Evolutionary conservation across 2,113 vertebrate genomes (phyloP), one percentile per base, ranked within the genome.

Genomic region (Cervus canadensis): DNA sequence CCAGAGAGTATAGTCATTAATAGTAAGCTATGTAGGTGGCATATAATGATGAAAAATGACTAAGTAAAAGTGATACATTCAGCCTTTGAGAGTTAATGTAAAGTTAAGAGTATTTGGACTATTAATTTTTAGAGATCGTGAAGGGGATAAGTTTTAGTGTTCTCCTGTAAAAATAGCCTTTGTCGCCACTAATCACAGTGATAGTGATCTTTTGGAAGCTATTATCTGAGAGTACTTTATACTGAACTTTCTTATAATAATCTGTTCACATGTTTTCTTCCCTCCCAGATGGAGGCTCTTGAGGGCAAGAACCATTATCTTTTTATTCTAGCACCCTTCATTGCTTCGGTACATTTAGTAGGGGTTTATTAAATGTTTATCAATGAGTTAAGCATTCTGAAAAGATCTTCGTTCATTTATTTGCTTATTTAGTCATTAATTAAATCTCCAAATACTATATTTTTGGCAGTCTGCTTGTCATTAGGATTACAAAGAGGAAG

Each of bases 261-360:
- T 78, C 36, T 95, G 23, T 79, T 97, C 23, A n/a, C 54, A 3
- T 56, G 25, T 82, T 86, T 95, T 95, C 40, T 95, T 97, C 28
- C 13, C 14, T 84, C 76, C 60, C 45, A 54, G 28, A 59, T 82
- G 56, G 59, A 95, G 45, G 21, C 57, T 81, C 7, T 93, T 93
- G 14, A 86, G 33, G 5, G 45, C 54, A 95, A 95, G 40, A 87
- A 79, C 33, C 91, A 21, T 95, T 26, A 76, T 57, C 40, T 88
- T 76, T 96, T 94, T 87, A 59, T 84, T 28, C n/a, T 71, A 83
- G 57, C 25, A 81, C 16, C n/a, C 97, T 79, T 94, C n/a, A 52
- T 92, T 95, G 26, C 17, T 25, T 91, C 16, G 25, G 4, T 94
- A 52, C 4, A 45, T 83, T 15, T 21, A 54, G 30, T 91, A 95